These are phyloP conservation scores for Remorina albescens DNA, from an alignment of 2,797 vertebrate genomes.

Conservation along the genomic window DNA sequence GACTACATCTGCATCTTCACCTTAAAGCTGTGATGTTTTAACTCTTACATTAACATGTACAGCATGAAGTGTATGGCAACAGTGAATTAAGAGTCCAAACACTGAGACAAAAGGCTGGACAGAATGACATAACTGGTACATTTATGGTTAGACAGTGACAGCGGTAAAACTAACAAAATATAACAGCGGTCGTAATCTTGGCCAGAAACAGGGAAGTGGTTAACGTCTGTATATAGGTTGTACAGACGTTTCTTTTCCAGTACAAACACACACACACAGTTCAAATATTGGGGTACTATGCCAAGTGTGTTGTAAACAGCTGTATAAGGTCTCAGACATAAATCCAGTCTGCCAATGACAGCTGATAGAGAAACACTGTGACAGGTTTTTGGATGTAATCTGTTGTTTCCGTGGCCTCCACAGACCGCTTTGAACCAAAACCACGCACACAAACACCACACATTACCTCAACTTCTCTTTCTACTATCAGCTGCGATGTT, in stretches of 20 bases:
- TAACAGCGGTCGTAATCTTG: neutral
- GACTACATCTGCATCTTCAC: conserved; percentile 3
- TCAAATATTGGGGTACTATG: neutral
- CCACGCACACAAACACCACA: conserved; percentile 18
- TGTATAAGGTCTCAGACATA: conserved; percentile 4
- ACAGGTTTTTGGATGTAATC: conserved; percentile 23
- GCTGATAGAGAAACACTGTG: conserved; percentile 13
- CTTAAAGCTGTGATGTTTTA: conserved; percentile 12
- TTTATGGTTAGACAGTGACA: neutral
- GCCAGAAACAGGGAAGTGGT: conserved; percentile 15
- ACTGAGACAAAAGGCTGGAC: neutral
- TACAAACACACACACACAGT: neutral
- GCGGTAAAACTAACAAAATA: neutral
- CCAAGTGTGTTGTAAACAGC: conserved; percentile 5
- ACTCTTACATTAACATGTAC: conserved; percentile 4
- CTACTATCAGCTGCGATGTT: conserved; percentile 26
- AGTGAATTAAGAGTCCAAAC: neutral
- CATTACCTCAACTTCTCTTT: conserved; percentile 31
- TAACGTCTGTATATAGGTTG: too few species aligned
- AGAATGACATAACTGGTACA: neutral
- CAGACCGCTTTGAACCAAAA: neutral
- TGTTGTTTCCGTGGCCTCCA: neutral
- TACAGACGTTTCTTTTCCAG: conserved; percentile 3
- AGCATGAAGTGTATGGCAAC: neutral
- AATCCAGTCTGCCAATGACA: conserved; percentile 11